Base-by-base conservation (phyloP, 2,797 vertebrate genomes). In the Erethizon dorsatum region DNA sequence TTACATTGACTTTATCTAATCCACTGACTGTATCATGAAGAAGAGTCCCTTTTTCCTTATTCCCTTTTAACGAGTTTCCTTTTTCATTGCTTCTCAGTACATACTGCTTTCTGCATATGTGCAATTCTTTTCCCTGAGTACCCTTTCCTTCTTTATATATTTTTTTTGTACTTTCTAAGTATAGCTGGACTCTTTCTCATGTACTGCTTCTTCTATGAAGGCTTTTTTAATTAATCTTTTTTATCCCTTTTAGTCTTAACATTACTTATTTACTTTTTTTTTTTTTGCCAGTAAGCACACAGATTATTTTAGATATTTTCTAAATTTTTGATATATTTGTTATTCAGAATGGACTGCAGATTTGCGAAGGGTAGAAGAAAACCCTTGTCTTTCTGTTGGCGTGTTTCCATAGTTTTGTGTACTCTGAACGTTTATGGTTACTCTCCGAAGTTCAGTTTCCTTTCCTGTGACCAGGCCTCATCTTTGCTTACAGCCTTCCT, bases 161-260 rank as follows among this genome's bases (percentile, higher is more conserved):
- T 88, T 92, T 94, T 96, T 95, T 95, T 90, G 54, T 95, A 79
- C 50, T 78, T 97, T 91, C 50, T 50, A 96, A 63, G 86, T 96
- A 91, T 79, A 95, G 65, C 41, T 82, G 90, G 50, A 93, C 33
- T 95, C 57, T 88, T 95, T 94, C 84, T 85, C n/a, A 79, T 96
- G 75, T 73, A 92, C 61, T 92, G 57, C 63, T 69, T 31, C 83
- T 96, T 88, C 65, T 96, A 7, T 93, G 67, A 91, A 91, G 50
- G 6, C 59, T 91, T 93, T 96, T 93, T 56, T 71, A 33, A 96
- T 91, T 83, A 75, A 92, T 93, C 52, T 15, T 95, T 92, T 90
- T 78, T 78, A 86, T 87, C 61, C 8, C 67, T 88, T 85, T 80
- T 57, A 65, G 57, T 71, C 24, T 94, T 97, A 33, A 90, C 7